Conservation (phyloP, 2,888 invertebrate species). For the Villa cingulata region DNA sequence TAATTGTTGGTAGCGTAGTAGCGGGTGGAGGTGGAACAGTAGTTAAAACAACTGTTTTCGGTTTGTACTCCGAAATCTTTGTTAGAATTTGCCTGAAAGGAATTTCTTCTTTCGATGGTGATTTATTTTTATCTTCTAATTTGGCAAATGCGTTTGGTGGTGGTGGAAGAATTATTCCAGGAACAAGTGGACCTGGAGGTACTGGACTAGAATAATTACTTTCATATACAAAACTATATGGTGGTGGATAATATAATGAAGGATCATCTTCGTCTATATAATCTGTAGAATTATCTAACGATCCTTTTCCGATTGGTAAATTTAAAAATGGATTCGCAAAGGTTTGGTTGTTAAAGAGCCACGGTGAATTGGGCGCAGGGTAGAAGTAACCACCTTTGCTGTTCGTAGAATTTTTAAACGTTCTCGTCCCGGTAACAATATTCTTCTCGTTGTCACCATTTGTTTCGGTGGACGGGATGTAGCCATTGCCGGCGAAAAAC, state of each 20-base stretch:
- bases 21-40: conserved; percentile 30
- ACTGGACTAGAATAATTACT: conserved; percentile 61
- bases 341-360: conserved; percentile 32
- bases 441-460: conserved; percentile 29
- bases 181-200: conserved; percentile 73
- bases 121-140: conserved; percentile 39
- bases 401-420: conserved; percentile 26
- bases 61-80: conserved; percentile 22
- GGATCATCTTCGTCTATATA: conserved; percentile 82
- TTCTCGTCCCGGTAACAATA: conserved; percentile 50
- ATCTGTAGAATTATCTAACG: conserved; percentile 54
- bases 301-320: conserved; percentile 26
- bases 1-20: conserved; percentile 34
- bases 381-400: conserved; percentile 38
- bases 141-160: conserved; percentile 77
- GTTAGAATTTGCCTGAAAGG: conserved; percentile 24
- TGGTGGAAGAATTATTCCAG: conserved; percentile 76
- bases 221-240: conserved; percentile 75
- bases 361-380: conserved; percentile 48
- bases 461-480: conserved; percentile 23
- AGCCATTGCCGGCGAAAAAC: conserved; percentile 41
- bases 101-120: conserved; percentile 13
- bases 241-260: conserved; percentile 81
- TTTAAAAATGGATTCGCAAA: conserved; percentile 22
- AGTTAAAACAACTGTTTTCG: conserved; percentile 22